Evolutionary conservation across 2,797 vertebrate species (phyloP), one percentile per base, ranked within the genome.

Genomic region (Pterois miles): DNA sequence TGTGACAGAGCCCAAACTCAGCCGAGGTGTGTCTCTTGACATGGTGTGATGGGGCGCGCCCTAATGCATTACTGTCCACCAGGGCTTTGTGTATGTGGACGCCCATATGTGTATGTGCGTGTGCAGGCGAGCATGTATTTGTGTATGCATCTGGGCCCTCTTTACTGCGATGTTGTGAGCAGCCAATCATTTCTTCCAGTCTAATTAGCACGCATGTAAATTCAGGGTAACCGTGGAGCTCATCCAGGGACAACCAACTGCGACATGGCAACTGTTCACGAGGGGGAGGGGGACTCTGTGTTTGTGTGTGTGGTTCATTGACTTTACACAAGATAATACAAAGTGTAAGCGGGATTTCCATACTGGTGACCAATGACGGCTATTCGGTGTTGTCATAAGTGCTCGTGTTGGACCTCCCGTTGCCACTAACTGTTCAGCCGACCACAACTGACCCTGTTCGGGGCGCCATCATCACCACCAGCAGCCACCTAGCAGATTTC

Each of bases 141-240:
- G 53, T 68, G 60, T 65, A 65, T 81, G 83, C 96, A 97, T 98
- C 95, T 97, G 96, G 95, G 96, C 94, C 95, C 96, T 96, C 95
- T 98, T 98, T 97, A 97, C 95, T 96, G 95, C 96, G 74, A 97
- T 98, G 97, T 96, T 95, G 95, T 92, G 92, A 96, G 95, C 97
- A 98, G 97, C 97, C 98, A 98, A 97, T 99, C 97, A 98, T 98
- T 98, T 98, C 96, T 98, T 99, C 98, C 98, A 98, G 96, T 97
- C 97, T 97, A 98, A 99, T 99, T 99, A 98, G 95, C 98, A 98
- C 97, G 95, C 96, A 97, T 97, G 96, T 96, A 98, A 97, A 97
- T 97, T 96, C 95, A 87, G 81, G 74, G 67, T 72, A 89, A 82
- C 85, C 25, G 77, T 82, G 72, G 95, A 94, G 94, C 96, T 95